phyloP scores from a whole-genome alignment of 2,888 invertebrate genomes.

The Schrankia costaestrigalis region DNA sequence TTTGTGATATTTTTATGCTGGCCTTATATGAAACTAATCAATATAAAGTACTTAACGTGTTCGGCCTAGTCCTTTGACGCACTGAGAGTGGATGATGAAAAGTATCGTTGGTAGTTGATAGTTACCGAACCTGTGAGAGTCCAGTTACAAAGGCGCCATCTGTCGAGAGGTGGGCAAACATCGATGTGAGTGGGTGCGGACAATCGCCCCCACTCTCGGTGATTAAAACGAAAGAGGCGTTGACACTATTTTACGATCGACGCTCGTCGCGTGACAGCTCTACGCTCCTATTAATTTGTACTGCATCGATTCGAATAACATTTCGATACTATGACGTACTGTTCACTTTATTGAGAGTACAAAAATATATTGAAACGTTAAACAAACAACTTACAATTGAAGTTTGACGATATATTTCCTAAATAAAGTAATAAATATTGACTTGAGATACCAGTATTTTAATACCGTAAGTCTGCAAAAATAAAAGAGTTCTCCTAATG shows the following conservation, averaged over 20 bases:
- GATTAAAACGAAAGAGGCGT: constrained; percentile 76
- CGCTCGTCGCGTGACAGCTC: constrained; percentile 45
- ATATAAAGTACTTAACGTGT: constrained; percentile 31
- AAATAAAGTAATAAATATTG: no score
- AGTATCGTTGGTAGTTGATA: constrained; percentile 57
- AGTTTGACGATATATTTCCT: no score
- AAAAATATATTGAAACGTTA: neutral
- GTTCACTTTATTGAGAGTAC: neutral
- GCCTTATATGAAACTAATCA: constrained; percentile 39
- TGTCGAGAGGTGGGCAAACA: constrained; percentile 72
- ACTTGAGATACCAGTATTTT: no score
- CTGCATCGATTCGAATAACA: constrained; percentile 35
- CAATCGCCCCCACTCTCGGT: constrained; percentile 75
- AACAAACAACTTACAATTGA: no score
- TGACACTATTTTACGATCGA: constrained; percentile 74
- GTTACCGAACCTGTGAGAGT: constrained; percentile 55
- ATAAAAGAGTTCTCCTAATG: no score
- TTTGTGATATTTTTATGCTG: no score
- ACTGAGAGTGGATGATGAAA: constrained; percentile 57
- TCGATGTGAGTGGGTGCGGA: constrained; percentile 60
- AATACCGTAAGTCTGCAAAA: no score
- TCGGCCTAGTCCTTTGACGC: constrained; percentile 44
- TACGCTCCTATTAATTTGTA: constrained; percentile 58
- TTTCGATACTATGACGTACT: constrained; percentile 8
- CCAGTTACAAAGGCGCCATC: constrained; percentile 70